Evolutionary conservation across 2,113 vertebrate genomes (phyloP).

Genomic region (Cygnus buccinator): DNA sequence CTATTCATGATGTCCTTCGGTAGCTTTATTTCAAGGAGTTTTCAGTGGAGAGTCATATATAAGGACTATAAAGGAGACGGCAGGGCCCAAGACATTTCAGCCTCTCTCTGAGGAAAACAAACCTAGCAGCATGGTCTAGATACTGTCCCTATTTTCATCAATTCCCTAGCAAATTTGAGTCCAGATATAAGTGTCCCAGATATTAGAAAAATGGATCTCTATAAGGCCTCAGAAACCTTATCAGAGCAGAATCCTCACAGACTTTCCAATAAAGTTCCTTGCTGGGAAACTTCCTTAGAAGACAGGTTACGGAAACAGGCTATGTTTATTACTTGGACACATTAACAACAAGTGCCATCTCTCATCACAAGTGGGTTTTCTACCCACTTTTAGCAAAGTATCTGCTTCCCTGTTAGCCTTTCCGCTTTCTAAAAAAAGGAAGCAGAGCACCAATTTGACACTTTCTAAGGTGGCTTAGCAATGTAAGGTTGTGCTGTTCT

Average conservation of each 20-base stretch:
- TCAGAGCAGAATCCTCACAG: not conserved
- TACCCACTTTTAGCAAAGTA: not conserved
- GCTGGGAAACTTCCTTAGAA: not conserved
- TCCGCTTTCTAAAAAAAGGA: rapidly evolving
- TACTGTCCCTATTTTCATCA: conserved; percentile 65
- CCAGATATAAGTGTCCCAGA: conserved; percentile 69
- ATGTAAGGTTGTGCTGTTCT: not conserved
- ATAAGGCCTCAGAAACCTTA: conserved; percentile 35
- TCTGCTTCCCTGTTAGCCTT: not conserved
- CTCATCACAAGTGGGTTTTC: not conserved
- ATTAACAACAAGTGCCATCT: not conserved
- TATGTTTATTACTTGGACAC: not conserved
- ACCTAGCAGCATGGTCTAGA: conserved; percentile 54
- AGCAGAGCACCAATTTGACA: not conserved
- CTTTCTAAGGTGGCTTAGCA: not conserved
- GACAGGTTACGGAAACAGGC: not conserved
- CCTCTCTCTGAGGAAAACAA: conserved; percentile 50
- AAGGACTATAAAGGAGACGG: conserved; percentile 47
- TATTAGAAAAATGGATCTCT: conserved; percentile 52
- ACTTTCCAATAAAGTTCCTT: conserved; percentile 23
- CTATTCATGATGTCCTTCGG: not conserved
- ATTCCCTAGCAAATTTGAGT: conserved; percentile 42
- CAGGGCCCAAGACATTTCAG: conserved; percentile 37
- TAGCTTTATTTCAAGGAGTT: conserved; percentile 53
- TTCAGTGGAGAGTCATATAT: not conserved